These are phyloP conservation scores for Synergus gifuensis DNA, from an alignment of 2,888 invertebrate species.

Conservation along the genomic window DNA sequence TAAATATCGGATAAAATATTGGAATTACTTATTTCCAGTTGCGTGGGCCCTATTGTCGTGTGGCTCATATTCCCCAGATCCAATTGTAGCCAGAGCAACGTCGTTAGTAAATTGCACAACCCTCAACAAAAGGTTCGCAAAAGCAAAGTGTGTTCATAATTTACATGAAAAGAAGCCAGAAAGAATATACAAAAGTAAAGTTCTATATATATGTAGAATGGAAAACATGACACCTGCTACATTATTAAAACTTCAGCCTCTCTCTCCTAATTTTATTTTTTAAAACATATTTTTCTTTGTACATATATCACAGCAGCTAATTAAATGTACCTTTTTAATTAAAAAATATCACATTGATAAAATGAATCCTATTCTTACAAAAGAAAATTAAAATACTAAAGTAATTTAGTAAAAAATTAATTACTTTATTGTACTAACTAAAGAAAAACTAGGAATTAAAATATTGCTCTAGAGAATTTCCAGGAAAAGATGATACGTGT, in stretches of 20 bases:
- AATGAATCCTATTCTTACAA: too few species aligned
- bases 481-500: not conserved
- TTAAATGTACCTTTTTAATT: not conserved
- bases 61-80: too few species aligned
- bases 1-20: not conserved
- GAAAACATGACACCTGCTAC: not conserved
- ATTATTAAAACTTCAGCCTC: not conserved
- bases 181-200: not conserved
- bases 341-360: too few species aligned
- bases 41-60: too few species aligned
- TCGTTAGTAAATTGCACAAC: too few species aligned
- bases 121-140: too few species aligned
- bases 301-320: not conserved
- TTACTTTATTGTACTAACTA: too few species aligned
- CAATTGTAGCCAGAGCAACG: not conserved
- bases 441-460: not conserved
- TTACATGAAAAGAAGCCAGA: not conserved
- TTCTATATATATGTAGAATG: not conserved
- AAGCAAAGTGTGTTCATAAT: too few species aligned
- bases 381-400: too few species aligned
- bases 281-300: not conserved
- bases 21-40: not conserved
- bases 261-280: not conserved
- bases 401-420: too few species aligned
- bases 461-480: not conserved